Evolutionary conservation across 92 coral and sea anemone genomes (phyloP).

Genomic region (Metridium senile): DNA sequence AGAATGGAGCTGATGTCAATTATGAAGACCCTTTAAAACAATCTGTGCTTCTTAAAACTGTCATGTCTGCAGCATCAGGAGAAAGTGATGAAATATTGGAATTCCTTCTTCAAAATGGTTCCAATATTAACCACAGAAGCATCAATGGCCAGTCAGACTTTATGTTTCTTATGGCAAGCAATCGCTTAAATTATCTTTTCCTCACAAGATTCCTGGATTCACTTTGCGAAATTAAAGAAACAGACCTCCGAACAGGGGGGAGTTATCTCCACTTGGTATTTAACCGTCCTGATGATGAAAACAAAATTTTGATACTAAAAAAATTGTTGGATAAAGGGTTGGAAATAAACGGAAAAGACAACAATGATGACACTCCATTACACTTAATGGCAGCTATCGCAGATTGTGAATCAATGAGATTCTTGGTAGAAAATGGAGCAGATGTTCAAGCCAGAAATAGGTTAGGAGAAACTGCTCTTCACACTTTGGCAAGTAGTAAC

Average conservation of each 20-base stretch:
- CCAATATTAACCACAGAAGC: conserved; percentile 25
- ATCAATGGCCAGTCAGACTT: conserved; percentile 36
- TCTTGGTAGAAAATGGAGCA: conserved; percentile 36
- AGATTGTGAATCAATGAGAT: conserved; percentile 32
- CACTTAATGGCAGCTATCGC: conserved; percentile 37
- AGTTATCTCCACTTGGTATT: conserved; percentile 34
- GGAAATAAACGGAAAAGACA: conserved; percentile 32
- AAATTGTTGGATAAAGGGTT: conserved; percentile 36
- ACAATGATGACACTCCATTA: conserved; percentile 41
- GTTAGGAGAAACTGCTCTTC: conserved; percentile 23
- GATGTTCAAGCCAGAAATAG: conserved; percentile 30
- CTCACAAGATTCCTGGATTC: conserved; percentile 15
- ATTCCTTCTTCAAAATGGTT: conserved; percentile 37
- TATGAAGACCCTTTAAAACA: conserved; percentile 43
- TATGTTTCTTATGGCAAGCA: conserved; percentile 23
- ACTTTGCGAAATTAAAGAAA: conserved; percentile 32
- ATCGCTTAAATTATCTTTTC: conserved; percentile 14
- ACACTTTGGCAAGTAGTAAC: conserved; percentile 36
- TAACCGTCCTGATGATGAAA: conserved; percentile 34
- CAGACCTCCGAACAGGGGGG: conserved; percentile 40
- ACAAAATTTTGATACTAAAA: conserved; percentile 16
- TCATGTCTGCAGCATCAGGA: conserved; percentile 14
- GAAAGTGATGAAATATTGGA: conserved; percentile 27
- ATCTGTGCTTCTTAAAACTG: conserved; percentile 24
- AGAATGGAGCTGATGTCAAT: conserved; percentile 40